These are phyloP conservation scores for Odontocolon sp. DNA, from an alignment of 2,888 invertebrate genomes.

Conservation along the genomic window DNA sequence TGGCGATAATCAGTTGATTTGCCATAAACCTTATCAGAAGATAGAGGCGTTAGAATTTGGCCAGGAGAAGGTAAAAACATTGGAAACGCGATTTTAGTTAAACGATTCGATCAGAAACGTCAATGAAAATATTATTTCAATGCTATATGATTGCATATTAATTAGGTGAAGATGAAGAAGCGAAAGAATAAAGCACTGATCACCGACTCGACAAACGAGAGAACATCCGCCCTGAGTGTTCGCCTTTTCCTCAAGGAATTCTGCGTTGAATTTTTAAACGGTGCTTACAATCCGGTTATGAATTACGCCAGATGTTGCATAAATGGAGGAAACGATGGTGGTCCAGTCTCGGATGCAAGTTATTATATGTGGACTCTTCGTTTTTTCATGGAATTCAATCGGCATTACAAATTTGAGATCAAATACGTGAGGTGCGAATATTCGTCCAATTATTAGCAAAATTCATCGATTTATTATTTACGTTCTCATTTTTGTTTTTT, in stretches of 20 bases:
- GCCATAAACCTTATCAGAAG: slow-evolving; percentile 92
- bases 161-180: slow-evolving; percentile 84
- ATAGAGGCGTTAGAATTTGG: slow-evolving; percentile 91
- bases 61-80: slow-evolving; percentile 86
- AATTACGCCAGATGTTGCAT: slow-evolving; percentile 90
- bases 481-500: not conserved
- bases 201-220: slow-evolving; percentile 84
- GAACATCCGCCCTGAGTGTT: slow-evolving; percentile 94
- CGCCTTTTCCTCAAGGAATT: slow-evolving; percentile 96
- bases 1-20: slow-evolving; percentile 92
- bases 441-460: not conserved
- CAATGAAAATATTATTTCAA: too few species aligned
- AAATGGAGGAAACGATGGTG: slow-evolving; percentile 83
- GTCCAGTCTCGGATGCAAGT: slow-evolving; percentile 93
- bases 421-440: slow-evolving; percentile 90
- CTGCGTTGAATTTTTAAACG: slow-evolving; percentile 95
- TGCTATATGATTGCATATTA: not conserved
- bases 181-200: slow-evolving; percentile 90
- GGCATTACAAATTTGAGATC: slow-evolving; percentile 92
- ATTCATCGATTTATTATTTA: not conserved
- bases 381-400: slow-evolving; percentile 99
- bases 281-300: slow-evolving; percentile 96
- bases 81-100: slow-evolving; percentile 50
- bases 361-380: slow-evolving; percentile 97
- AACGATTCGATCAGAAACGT: too few species aligned